These are phyloP conservation scores for Gila orcuttii DNA, from an alignment of 2,113 vertebrate species.

Conservation along the genomic window DNA sequence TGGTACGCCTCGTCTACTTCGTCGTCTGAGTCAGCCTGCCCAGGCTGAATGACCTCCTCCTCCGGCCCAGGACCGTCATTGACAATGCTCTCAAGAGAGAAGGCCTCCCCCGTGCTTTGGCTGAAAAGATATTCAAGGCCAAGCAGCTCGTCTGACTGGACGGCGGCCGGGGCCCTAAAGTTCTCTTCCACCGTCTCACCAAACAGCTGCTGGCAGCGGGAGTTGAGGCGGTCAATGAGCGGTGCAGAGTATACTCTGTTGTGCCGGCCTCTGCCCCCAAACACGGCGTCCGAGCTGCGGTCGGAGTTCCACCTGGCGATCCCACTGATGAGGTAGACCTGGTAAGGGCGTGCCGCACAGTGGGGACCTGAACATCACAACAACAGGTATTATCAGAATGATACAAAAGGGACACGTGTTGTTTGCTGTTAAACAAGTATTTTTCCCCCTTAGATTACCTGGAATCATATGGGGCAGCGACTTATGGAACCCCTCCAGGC, in stretches of 20 bases:
- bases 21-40: not conserved
- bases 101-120: constrained; percentile 40
- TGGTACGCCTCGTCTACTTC: constrained; percentile 19
- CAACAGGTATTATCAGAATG: not conserved
- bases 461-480: constrained; percentile 19
- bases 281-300: constrained; percentile 11
- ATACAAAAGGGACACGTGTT: too few relatives aligned
- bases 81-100: constrained; percentile 32
- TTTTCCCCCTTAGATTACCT: not conserved
- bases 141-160: constrained; percentile 29
- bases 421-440: not conserved
- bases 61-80: constrained; percentile 37
- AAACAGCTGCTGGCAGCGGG: constrained; percentile 37
- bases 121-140: constrained; percentile 46
- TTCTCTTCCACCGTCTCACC: constrained; percentile 48
- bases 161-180: not conserved
- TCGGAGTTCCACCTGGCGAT: constrained; percentile 37
- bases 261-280: not conserved
- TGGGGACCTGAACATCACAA: not conserved
- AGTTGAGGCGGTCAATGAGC: constrained; percentile 38
- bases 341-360: constrained; percentile 38
- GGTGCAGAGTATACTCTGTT: constrained; percentile 1
- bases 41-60: constrained; percentile 49
- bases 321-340: constrained; percentile 46
- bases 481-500: constrained; percentile 53